Percentiles rank a stretch among this genome's conserved stretches.
Evolutionary conservation across 2,888 invertebrate species (phyloP).

Genomic region (Calameuta pallipes): DNA sequence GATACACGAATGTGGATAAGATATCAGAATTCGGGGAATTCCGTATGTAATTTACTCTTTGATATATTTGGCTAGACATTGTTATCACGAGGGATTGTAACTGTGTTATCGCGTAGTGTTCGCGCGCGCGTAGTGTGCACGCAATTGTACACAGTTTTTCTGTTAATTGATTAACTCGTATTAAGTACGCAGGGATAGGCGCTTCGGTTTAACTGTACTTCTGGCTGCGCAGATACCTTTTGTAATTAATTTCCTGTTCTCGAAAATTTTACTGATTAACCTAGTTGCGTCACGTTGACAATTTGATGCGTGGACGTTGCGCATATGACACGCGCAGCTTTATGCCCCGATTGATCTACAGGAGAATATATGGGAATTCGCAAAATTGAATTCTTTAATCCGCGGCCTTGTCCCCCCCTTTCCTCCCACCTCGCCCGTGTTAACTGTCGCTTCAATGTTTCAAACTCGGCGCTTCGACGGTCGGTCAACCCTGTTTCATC

Average conservation of each 20-base stretch:
- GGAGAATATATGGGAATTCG: background rate
- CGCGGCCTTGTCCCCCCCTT: background rate
- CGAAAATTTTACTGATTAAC: background rate
- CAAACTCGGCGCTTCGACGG: background rate
- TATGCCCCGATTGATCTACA: background rate
- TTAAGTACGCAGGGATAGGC: background rate
- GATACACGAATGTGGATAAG: background rate
- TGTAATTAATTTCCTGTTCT: background rate
- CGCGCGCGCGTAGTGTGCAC: too few species aligned
- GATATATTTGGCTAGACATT: background rate
- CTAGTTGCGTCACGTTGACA: background rate
- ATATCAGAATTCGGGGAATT: background rate
- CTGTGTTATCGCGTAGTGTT: background rate
- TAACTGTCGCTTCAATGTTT: background rate
- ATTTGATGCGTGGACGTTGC: background rate
- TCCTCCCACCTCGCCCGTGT: background rate
- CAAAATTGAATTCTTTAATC: conserved; percentile 5
- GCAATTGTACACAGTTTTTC: background rate
- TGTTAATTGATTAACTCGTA: background rate
- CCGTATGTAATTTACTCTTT: background rate
- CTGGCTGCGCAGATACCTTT: background rate
- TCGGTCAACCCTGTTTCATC: background rate
- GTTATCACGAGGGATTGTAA: background rate
- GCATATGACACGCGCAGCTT: background rate
- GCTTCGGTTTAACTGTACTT: background rate